Evolutionary conservation across 1,140 invertebrate species (phyloP), one percentile per base, ranked within the genome.

Genomic region (Pygmarrhopalites habei): DNA sequence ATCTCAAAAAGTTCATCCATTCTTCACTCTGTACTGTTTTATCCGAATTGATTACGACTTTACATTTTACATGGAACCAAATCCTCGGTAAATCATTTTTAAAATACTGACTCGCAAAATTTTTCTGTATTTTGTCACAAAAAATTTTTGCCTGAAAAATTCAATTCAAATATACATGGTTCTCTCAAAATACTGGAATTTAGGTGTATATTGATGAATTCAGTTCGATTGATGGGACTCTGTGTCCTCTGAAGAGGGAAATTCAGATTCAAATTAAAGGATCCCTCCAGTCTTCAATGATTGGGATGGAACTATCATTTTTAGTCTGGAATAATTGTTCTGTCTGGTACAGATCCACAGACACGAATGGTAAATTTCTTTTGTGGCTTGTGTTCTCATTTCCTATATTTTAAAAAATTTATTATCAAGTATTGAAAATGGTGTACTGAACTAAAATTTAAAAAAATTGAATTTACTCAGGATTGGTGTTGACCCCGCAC

Each of bases 271-370:
- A n/a, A n/a, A n/a, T 56, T 5, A 55, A 51, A 1, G 66, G 66
- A 5, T 28, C 51, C 55, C n/a, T 62, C 5, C 62, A 65, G 29
- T 35, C 55, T n/a, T 19, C 21, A 19, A n/a, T 55, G 14, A 26
- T 68, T 1, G 59, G 59, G 15, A 25, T 44, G 23, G 66, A 68
- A 53, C 12, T 44, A 5, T 63, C 66, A 0, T 57, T 61, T 55
- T n/a, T 68, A 21, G 51, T 65, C 25, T 68, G 66, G 66, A 62
- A 68, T 52, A 35, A 61, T 28, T 68, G 66, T 35, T 59, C 17
- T 14, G 49, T 65, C 32, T 68, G 66, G 66, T 68, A 68, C 23
- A 60, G 60, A 0, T 30, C 25, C 15, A 51, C 64, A 32, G 58
- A n/a, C 21, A 62, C 58, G 60, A 28, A 56, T 12, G 7, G 21